phyloP scores from a whole-genome alignment of 2,888 invertebrate species.

The Cantharis lateralis region DNA sequence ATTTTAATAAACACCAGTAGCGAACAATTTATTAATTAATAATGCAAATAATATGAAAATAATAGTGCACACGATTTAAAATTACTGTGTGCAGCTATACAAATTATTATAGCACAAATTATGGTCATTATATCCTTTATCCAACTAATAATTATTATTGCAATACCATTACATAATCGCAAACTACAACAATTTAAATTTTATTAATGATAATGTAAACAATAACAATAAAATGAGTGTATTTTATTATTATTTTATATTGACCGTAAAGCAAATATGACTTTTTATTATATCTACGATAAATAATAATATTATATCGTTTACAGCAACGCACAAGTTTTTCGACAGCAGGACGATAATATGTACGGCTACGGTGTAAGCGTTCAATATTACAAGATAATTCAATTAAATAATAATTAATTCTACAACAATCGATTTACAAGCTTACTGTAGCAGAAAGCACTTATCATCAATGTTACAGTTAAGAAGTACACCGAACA shows the following conservation, averaged over 20 bases:
- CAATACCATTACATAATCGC: not conserved
- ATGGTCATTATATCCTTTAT: conserved; percentile 36
- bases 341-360: not conserved
- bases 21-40: not conserved
- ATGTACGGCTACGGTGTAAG: not conserved
- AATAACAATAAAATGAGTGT: not conserved
- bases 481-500: not conserved
- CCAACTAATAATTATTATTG: conserved; percentile 29
- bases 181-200: not conserved
- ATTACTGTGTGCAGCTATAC: not conserved
- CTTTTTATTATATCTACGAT: not conserved
- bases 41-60: not conserved
- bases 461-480: not conserved
- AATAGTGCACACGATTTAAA: not conserved
- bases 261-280: not conserved
- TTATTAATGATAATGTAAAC: not conserved
- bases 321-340: not conserved
- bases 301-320: not conserved
- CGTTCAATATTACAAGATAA: not conserved
- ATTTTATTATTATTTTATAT: not conserved
- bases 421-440: not conserved
- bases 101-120: conserved; percentile 20
- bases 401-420: not conserved
- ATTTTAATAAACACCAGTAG: not conserved
- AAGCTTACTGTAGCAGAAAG: not conserved